Conservation (phyloP, 1,140 invertebrate species). For the Conopomorpha cramerella region DNA sequence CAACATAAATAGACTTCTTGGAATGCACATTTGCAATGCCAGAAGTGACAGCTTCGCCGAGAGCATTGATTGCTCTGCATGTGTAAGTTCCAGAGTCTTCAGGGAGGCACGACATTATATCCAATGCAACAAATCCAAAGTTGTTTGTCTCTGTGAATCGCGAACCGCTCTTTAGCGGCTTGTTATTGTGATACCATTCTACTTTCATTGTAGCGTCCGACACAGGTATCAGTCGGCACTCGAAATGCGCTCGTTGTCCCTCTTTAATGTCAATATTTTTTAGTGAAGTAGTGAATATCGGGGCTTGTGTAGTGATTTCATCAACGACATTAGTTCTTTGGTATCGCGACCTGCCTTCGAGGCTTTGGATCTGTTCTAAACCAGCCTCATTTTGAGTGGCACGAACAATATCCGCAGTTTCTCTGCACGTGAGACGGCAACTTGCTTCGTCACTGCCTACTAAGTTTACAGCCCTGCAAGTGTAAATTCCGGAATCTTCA, state of each 20-base stretch:
- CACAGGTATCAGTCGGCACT: slow-evolving; percentile 92
- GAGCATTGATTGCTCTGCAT: slow-evolving; percentile 83
- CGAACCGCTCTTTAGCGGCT: slow-evolving; percentile 84
- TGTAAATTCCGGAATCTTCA: slow-evolving; percentile 93
- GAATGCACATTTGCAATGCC: slow-evolving; percentile 79
- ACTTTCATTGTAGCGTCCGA: slow-evolving; percentile 96
- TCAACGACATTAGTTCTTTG: slow-evolving; percentile 75
- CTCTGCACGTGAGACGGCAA: slow-evolving; percentile 72
- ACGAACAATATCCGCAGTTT: slow-evolving; percentile 79
- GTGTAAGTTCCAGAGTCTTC: slow-evolving; percentile 93
- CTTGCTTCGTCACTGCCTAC: slow-evolving; percentile 85
- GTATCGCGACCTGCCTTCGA: slow-evolving; percentile 82
- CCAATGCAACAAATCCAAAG: slow-evolving; percentile 92
- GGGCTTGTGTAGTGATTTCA: slow-evolving; percentile 84
- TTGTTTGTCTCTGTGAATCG: slow-evolving; percentile 91
- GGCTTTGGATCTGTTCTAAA: slow-evolving; percentile 83
- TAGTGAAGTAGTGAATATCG: slow-evolving; percentile 87
- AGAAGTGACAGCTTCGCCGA: slow-evolving; percentile 86
- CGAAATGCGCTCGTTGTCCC: slow-evolving; percentile 94
- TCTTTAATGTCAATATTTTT: slow-evolving; percentile 93
- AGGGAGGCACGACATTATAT: slow-evolving; percentile 88
- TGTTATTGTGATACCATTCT: slow-evolving; percentile 96
- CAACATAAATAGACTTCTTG: slow-evolving; percentile 84
- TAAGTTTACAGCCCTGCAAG: slow-evolving; percentile 88
- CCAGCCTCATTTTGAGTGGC: slow-evolving; percentile 83